A percentile compares a stretch with the other conserved stretches of the same genome.
Conservation (phyloP, 2,888 invertebrate species). For the Anaspis maculata region DNA sequence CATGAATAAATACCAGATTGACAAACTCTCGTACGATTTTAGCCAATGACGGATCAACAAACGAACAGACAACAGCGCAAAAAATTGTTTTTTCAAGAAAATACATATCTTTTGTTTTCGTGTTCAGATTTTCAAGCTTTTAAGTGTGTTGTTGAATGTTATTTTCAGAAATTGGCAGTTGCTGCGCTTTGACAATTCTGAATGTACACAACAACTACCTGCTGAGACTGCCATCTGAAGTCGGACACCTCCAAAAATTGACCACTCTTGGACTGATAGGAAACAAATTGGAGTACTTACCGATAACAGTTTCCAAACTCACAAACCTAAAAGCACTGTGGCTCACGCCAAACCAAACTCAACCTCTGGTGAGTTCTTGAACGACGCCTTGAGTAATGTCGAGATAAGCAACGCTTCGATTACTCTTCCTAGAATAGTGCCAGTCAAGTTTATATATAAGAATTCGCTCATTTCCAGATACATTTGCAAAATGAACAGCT, state of each 20-base stretch:
- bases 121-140: too few species aligned
- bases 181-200: slow-evolving; percentile 71
- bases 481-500: slow-evolving; percentile 84
- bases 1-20: too few species aligned
- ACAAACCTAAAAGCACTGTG: slow-evolving; percentile 77
- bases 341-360: slow-evolving; percentile 91
- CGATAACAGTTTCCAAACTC: slow-evolving; percentile 81
- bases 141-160: too few species aligned
- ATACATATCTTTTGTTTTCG: too few species aligned
- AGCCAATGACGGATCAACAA: too few species aligned
- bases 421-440: too few species aligned
- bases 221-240: slow-evolving; percentile 74
- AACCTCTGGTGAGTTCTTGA: slow-evolving; percentile 60
- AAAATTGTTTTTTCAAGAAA: too few species aligned
- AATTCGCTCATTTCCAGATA: slow-evolving; percentile 33
- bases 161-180: slow-evolving; percentile 88
- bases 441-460: too few species aligned
- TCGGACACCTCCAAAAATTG: slow-evolving; percentile 77
- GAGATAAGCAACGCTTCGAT: too few species aligned
- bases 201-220: slow-evolving; percentile 80
- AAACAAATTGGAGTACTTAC: slow-evolving; percentile 74
- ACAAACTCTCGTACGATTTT: too few species aligned
- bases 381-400: neutral
- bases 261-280: slow-evolving; percentile 83
- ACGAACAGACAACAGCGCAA: too few species aligned